Evolutionary conservation across 2,888 invertebrate genomes (phyloP).

Genomic region (Spatulosminthurus flaviceps): DNA sequence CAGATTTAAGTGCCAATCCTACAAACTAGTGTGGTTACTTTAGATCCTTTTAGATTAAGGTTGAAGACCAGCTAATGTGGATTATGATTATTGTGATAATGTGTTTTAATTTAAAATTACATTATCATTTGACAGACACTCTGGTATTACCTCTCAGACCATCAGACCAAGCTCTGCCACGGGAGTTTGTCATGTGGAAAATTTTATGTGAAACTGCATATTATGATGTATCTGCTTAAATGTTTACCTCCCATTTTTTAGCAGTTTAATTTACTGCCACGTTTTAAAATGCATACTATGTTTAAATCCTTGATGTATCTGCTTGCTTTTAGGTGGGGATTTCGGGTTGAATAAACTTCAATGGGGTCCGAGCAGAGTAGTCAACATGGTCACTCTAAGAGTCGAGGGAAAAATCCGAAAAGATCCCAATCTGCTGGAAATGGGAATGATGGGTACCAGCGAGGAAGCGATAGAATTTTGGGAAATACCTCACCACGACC

Average conservation of each 20-base stretch:
- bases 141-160: too few relatives aligned
- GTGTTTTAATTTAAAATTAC: too few relatives aligned
- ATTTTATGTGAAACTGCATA: too few relatives aligned
- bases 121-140: too few relatives aligned
- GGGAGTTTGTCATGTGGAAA: too few relatives aligned
- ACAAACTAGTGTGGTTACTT: slow-evolving; percentile 27
- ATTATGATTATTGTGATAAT: too few relatives aligned
- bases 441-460: slow-evolving; percentile 56
- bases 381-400: slow-evolving; percentile 61
- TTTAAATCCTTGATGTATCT: background rate
- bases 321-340: too few relatives aligned
- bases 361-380: slow-evolving; percentile 66
- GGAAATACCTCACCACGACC: slow-evolving; percentile 85
- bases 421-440: slow-evolving; percentile 64
- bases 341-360: background rate
- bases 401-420: slow-evolving; percentile 61
- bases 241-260: too few relatives aligned
- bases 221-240: too few relatives aligned
- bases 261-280: too few relatives aligned
- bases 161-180: too few relatives aligned
- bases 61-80: background rate
- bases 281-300: too few relatives aligned
- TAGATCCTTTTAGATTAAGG: slow-evolving; percentile 18
- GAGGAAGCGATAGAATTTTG: slow-evolving; percentile 33
- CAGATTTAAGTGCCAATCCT: slow-evolving; percentile 27